phyloP scores from a whole-genome alignment of 2,797 vertebrate species.

The Cygnus olor region DNA sequence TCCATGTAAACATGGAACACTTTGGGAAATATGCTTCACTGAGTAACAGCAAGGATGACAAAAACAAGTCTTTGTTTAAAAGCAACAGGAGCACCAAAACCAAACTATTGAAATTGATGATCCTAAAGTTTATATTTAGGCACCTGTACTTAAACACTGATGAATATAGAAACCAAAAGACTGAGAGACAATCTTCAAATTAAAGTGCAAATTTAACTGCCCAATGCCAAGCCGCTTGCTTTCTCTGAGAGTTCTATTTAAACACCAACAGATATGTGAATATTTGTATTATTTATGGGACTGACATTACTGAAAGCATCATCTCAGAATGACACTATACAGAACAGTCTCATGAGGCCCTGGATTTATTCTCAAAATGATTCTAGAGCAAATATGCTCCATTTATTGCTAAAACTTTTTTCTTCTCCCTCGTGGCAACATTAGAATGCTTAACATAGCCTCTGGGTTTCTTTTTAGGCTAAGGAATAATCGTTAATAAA shows the following conservation, averaged over 20 bases:
- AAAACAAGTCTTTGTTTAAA: background rate
- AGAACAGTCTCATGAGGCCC: background rate
- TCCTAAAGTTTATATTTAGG: background rate
- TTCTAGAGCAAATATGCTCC: background rate
- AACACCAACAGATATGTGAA: background rate
- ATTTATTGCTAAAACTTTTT: background rate
- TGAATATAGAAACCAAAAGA: background rate
- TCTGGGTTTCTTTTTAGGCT: background rate
- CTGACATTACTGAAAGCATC: background rate
- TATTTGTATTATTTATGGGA: background rate
- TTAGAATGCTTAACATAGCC: background rate
- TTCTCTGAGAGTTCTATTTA: background rate
- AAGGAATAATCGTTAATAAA: background rate
- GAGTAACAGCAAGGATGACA: background rate
- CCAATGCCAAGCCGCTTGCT: background rate
- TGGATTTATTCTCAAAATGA: background rate
- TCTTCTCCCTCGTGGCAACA: background rate
- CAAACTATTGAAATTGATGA: background rate
- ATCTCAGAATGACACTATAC: background rate
- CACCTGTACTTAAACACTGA: background rate
- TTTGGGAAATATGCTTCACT: background rate
- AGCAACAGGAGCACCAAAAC: background rate
- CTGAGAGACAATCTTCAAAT: background rate
- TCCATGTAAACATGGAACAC: background rate
- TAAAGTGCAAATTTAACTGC: background rate